Evolutionary conservation across 2,888 invertebrate species (phyloP).

Genomic region (Actias luna): DNA sequence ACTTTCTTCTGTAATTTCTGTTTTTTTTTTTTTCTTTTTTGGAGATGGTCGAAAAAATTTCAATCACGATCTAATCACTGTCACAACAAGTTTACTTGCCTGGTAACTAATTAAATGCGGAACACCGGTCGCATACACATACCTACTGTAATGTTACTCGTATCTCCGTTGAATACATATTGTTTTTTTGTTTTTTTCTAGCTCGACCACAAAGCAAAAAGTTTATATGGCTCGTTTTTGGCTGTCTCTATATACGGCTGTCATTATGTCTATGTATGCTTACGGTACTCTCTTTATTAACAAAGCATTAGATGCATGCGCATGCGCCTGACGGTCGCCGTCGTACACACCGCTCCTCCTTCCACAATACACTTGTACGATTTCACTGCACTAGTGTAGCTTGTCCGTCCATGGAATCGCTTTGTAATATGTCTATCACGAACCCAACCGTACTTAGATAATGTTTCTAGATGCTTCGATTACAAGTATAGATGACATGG

Average conservation of each 20-base stretch:
- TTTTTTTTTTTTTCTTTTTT: background rate
- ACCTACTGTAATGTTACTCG: slow-evolving; percentile 31
- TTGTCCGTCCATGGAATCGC: slow-evolving; percentile 64
- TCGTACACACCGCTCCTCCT: slow-evolving; percentile 42
- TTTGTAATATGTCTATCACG: slow-evolving; percentile 22
- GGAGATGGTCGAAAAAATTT: background rate
- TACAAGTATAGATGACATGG: background rate
- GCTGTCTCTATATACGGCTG: slow-evolving; percentile 80
- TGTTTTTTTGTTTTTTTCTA: slow-evolving; percentile 75
- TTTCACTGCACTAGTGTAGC: slow-evolving; percentile 49
- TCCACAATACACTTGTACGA: slow-evolving; percentile 35
- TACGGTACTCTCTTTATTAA: slow-evolving; percentile 67
- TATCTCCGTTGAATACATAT: slow-evolving; percentile 59
- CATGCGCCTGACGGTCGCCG: slow-evolving; percentile 52
- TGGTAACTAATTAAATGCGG: slow-evolving; percentile 33
- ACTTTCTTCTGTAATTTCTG: slow-evolving; percentile 18
- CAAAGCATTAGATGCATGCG: slow-evolving; percentile 72
- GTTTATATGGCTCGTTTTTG: slow-evolving; percentile 80
- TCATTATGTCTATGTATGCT: slow-evolving; percentile 81
- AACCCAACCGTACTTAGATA: background rate
- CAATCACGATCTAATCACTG: slow-evolving; percentile 61
- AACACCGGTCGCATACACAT: slow-evolving; percentile 18
- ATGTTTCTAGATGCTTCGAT: background rate
- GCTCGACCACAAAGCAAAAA: slow-evolving; percentile 79
- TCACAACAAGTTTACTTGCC: slow-evolving; percentile 44